Evolutionary conservation across 1,140 invertebrate species (phyloP).

Genomic region (Aphelenchoides besseyi): DNA sequence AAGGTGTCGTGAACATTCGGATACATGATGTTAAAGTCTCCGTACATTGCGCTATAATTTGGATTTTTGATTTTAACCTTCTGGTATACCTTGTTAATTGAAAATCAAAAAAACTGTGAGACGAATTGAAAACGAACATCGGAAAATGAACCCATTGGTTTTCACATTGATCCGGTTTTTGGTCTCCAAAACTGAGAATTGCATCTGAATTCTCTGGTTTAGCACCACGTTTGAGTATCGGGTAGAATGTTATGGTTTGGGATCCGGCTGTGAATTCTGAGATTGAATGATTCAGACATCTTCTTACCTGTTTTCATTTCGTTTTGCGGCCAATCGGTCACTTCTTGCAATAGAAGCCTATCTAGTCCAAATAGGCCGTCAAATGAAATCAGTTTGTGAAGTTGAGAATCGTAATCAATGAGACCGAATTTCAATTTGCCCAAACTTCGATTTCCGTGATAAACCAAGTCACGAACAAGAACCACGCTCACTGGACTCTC

Average conservation of each 20-base stretch:
- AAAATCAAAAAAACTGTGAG: constrained; percentile 7
- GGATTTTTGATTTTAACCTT: background rate
- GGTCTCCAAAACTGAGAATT: background rate
- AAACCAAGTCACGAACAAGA: background rate
- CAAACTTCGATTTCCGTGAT: background rate
- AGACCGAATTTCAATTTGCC: background rate
- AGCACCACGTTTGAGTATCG: too few relatives aligned
- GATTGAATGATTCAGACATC: background rate
- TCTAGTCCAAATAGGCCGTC: constrained; percentile 5
- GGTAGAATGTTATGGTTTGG: background rate
- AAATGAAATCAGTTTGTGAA: background rate
- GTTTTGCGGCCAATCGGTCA: background rate
- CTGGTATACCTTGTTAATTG: background rate
- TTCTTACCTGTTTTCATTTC: background rate
- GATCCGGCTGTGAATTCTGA: background rate
- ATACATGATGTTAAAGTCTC: background rate
- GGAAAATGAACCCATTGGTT: background rate
- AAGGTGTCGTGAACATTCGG: background rate
- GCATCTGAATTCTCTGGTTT: background rate
- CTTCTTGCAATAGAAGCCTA: background rate
- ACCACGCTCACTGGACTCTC: background rate
- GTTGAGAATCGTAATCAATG: constrained; percentile 9
- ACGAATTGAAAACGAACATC: background rate
- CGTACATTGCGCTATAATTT: background rate
- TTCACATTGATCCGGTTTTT: background rate